Conservation (phyloP, 2,113 vertebrate genomes). For the Tupaia chinensis region DNA sequence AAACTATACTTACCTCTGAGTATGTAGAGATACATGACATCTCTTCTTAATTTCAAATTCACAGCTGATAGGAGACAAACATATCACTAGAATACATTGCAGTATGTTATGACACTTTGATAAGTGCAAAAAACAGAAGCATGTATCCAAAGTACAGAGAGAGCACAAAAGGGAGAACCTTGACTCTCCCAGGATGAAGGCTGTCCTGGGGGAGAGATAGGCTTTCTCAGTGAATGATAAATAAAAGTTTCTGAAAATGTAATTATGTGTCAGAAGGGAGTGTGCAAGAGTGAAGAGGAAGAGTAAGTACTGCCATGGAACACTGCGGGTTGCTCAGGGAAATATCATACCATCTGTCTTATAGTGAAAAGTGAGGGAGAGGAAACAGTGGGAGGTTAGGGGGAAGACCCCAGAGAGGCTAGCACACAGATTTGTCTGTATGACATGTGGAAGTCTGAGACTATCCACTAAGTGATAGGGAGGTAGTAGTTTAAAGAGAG, state of each 20-base stretch:
- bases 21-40: neutral
- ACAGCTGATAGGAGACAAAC: neutral
- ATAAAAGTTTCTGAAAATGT: neutral
- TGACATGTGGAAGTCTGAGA: neutral
- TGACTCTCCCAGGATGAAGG: neutral
- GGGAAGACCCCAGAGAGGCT: neutral
- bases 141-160: neutral
- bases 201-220: neutral
- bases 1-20: neutral
- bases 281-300: neutral
- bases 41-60: constrained; percentile 25
- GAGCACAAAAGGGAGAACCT: neutral
- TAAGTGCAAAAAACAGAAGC: neutral
- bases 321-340: neutral
- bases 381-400: neutral
- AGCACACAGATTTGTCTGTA: neutral
- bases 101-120: neutral
- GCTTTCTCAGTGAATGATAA: neutral
- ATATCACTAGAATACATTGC: neutral
- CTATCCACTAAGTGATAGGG: neutral
- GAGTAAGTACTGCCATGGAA: neutral
- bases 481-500: neutral
- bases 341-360: neutral
- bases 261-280: neutral
- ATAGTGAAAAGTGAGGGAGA: neutral